These are phyloP conservation scores for Distichodus sexfasciatus DNA, from an alignment of 2,797 vertebrate genomes.

Conservation along the genomic window DNA sequence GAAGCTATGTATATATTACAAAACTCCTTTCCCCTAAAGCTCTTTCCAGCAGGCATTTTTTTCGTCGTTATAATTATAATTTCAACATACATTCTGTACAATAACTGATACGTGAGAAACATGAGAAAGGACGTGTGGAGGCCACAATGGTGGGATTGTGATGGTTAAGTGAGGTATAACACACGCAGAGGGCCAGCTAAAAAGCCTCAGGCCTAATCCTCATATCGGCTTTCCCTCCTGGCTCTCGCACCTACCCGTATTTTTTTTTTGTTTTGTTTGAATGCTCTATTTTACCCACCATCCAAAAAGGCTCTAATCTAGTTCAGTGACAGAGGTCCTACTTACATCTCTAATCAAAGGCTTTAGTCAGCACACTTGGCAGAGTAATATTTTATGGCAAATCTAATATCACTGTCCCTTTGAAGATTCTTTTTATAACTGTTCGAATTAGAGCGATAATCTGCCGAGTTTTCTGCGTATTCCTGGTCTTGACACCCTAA, in stretches of 20 bases:
- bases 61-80: no score
- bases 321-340: conserved; percentile 7
- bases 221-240: conserved; percentile 41
- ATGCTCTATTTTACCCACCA: conserved; percentile 8
- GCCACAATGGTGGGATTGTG: conserved; percentile 41
- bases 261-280: no score
- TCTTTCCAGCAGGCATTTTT: no score
- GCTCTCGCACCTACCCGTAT: conserved; percentile 11
- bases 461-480: not conserved
- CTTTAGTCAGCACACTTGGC: not conserved
- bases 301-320: not conserved
- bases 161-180: conserved; percentile 46
- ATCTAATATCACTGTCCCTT: not conserved
- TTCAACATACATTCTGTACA: no score
- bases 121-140: conserved; percentile 6
- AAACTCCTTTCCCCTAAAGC: no score
- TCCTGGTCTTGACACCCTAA: no score
- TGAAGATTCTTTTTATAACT: not conserved
- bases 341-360: conserved; percentile 1
- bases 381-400: conserved; percentile 3
- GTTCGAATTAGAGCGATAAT: not conserved
- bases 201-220: conserved; percentile 43
- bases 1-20: no score
- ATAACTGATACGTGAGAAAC: no score
- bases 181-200: conserved; percentile 22